Base-by-base conservation (phyloP, 2,113 vertebrate species). In the Nansenia antarctica region DNA sequence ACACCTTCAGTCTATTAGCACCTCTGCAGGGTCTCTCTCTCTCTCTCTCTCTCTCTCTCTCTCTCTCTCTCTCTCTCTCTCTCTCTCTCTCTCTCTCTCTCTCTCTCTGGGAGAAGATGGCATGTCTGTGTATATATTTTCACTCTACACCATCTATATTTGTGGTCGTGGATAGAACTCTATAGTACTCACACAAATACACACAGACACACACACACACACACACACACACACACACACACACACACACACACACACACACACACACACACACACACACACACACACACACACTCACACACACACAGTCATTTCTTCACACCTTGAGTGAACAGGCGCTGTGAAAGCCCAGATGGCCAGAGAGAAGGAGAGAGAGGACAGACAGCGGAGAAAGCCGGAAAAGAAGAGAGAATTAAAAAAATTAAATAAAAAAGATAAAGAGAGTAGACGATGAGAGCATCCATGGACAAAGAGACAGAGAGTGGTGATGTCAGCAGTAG, bases 1-100 rank as follows among this genome's bases (percentile, higher is more conserved):
- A 80, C 75, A 82, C 69, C 57, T 72, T 73, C 55, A 82, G 62
- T 74, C 82, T 82, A 85, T 82, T 85, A 80, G 78, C 79, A 82
- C 82, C 77, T 78, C 74, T 65, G 74, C 70, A 55, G 70, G 74
- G 58, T 63, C 66, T 49, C 59, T 66, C 20, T 68, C 54, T 64
- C 29, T 65, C n/a, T n/a, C n/a, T n/a, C n/a, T n/a, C n/a, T n/a
- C n/a, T n/a, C n/a, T n/a, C n/a, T n/a, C n/a, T n/a, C n/a, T n/a
- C n/a, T n/a, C n/a, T n/a, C n/a, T n/a, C n/a, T n/a, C n/a, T n/a
- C n/a, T n/a, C n/a, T n/a, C n/a, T n/a, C n/a, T n/a, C n/a, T n/a
- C n/a, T n/a, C n/a, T n/a, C n/a, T n/a, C n/a, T n/a, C n/a, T n/a
- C n/a, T n/a, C n/a, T n/a, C n/a, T n/a, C n/a, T n/a, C n/a, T n/a